Evolutionary conservation across 1,140 invertebrate species (phyloP).

Genomic region (Pachypsylla venusta): DNA sequence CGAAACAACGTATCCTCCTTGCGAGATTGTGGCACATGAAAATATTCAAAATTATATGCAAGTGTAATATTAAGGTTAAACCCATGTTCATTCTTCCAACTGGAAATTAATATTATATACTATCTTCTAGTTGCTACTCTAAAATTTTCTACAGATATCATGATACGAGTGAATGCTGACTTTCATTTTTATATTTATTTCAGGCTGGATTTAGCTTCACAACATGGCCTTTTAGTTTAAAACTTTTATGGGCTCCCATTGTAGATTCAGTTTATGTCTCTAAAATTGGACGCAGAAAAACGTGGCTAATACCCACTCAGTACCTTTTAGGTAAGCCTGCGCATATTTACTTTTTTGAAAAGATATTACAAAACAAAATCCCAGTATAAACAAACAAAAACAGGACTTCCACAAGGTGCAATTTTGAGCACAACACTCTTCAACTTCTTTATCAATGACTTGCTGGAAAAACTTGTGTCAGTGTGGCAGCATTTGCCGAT

Average conservation of each 20-base stretch:
- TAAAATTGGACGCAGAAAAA: constrained; percentile 82
- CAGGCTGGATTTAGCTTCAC: constrained; percentile 97
- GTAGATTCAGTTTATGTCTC: constrained; percentile 81
- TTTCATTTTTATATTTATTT: too few species aligned
- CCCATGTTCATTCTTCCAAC: too few species aligned
- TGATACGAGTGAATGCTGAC: too few species aligned
- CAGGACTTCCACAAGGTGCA: not conserved
- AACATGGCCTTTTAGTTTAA: constrained; percentile 95
- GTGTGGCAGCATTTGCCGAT: not conserved
- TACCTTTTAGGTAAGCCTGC: constrained; percentile 59
- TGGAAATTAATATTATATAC: too few species aligned
- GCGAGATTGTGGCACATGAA: too few species aligned
- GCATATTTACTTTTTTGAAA: too few species aligned
- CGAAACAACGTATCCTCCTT: too few species aligned
- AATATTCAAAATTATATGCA: too few species aligned
- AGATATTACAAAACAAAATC: not conserved
- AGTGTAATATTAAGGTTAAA: too few species aligned
- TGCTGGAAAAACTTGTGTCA: not conserved
- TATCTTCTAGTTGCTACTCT: too few species aligned
- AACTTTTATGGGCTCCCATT: constrained; percentile 94
- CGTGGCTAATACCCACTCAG: constrained; percentile 92
- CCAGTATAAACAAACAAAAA: not conserved
- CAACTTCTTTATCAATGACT: not conserved
- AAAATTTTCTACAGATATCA: too few species aligned
- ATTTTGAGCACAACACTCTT: not conserved